Percentiles rank a stretch among this genome's conserved stretches.
Conservation (phyloP, 2,888 invertebrate species). For the Thymelicus acteon region DNA sequence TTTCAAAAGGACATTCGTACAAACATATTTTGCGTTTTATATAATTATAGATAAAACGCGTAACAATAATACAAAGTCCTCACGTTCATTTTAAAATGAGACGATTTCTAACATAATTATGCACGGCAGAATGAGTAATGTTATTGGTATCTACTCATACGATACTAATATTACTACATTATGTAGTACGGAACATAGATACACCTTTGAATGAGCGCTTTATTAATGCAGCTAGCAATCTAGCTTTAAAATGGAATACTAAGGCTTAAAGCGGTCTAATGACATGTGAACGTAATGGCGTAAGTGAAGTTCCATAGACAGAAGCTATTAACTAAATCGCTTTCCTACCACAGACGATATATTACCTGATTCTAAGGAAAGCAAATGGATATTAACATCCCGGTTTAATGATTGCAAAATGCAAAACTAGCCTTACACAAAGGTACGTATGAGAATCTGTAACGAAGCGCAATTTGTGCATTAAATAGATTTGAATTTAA, state of each 20-base stretch:
- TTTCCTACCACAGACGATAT: conserved; percentile 34
- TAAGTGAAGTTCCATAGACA: conserved; percentile 28
- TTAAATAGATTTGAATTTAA: too few species aligned
- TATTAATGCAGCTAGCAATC: conserved; percentile 6
- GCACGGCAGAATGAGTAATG: too few species aligned
- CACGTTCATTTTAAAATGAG: too few species aligned
- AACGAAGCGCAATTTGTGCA: too few species aligned
- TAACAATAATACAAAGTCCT: too few species aligned
- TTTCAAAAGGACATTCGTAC: too few species aligned
- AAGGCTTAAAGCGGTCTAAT: conserved; percentile 20
- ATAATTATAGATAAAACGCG: too few species aligned
- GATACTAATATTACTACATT: background rate
- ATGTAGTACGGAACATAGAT: background rate
- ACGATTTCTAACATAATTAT: too few species aligned
- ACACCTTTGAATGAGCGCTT: background rate
- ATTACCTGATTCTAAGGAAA: conserved; percentile 33
- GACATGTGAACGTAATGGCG: conserved; percentile 25
- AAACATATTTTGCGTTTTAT: too few species aligned
- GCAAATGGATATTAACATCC: conserved; percentile 27
- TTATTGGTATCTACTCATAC: too few species aligned
- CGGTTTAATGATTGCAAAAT: conserved; percentile 30
- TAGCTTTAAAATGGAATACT: conserved; percentile 9
- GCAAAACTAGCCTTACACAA: conserved; percentile 10
- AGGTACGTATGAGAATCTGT: too few species aligned
- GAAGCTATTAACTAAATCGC: conserved; percentile 30